Percentiles rank a stretch among this genome's conserved stretches.
Conservation (phyloP, 2,888 invertebrate species). For the Carpatolechia fugitivella region DNA sequence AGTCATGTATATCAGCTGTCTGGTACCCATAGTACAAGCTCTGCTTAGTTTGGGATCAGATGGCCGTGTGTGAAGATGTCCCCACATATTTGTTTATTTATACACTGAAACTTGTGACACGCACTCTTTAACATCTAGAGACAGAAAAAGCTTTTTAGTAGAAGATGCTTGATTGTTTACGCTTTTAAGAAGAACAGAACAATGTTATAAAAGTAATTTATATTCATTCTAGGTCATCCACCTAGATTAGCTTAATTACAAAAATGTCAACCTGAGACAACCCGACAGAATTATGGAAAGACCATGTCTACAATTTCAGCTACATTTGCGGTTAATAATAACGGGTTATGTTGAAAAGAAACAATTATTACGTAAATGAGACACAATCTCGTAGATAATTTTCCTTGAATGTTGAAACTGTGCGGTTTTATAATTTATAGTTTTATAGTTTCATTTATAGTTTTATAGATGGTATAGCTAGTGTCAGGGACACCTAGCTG, state of each 20-base stretch:
- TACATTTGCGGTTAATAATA: constrained; percentile 17
- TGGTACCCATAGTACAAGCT: no score
- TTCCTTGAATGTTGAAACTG: constrained; percentile 32
- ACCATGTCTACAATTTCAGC: constrained; percentile 7
- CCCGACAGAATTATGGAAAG: background rate
- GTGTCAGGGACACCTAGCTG: constrained; percentile 33
- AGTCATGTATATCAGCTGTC: no score
- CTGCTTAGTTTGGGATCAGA: no score
- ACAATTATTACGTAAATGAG: constrained; percentile 26
- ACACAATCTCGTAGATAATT: constrained; percentile 27
- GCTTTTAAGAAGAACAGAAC: no score
- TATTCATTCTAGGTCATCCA: background rate
- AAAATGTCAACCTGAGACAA: background rate
- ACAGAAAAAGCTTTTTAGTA: no score
- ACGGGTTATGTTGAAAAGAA: constrained; percentile 13
- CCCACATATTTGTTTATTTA: no score
- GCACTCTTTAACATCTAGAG: no score
- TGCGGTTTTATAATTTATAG: constrained; percentile 30
- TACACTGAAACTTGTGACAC: no score
- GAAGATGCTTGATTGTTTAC: no score
- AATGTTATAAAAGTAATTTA: no score
- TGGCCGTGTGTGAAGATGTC: no score
- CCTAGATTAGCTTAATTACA: background rate
- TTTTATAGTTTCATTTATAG: constrained; percentile 30
- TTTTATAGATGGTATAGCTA: constrained; percentile 33